phyloP scores from a whole-genome alignment of 1,140 invertebrate genomes.

The Neelides sp. region DNA sequence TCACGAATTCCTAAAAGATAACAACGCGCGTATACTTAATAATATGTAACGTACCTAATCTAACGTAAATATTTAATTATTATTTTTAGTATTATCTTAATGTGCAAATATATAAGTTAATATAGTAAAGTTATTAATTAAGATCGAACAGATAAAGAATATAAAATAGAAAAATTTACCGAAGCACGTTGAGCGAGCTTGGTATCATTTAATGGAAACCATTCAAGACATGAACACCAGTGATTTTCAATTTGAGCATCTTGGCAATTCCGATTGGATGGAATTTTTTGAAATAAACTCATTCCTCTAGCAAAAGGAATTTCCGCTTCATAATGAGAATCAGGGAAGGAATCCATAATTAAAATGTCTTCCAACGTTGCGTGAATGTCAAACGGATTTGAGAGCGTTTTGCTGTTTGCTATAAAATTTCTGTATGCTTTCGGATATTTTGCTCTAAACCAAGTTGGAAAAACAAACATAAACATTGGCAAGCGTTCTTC shows the following conservation, averaged over 20 bases:
- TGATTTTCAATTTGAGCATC: constrained; percentile 81
- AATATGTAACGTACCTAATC: too few relatives aligned
- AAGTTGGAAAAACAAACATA: constrained; percentile 58
- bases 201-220: too few relatives aligned
- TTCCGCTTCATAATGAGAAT: constrained; percentile 8
- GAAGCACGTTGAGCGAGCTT: too few relatives aligned
- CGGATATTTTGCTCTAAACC: constrained; percentile 48
- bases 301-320: constrained; percentile 5
- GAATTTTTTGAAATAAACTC: constrained; percentile 41
- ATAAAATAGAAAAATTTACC: too few relatives aligned
- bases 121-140: too few relatives aligned
- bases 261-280: constrained; percentile 59
- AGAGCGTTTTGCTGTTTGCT: constrained; percentile 34
- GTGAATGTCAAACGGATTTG: constrained; percentile 38
- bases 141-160: too few relatives aligned
- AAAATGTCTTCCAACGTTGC: constrained; percentile 23
- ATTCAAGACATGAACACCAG: too few relatives aligned
- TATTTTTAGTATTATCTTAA: too few relatives aligned
- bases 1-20: too few relatives aligned
- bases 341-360: constrained; percentile 4
- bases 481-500: constrained; percentile 80
- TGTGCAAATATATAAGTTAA: too few relatives aligned
- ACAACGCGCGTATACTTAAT: too few relatives aligned
- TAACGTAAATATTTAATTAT: too few relatives aligned
- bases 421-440: constrained; percentile 49